phyloP scores from a whole-genome alignment of 2,888 invertebrate species.

The Hydriomena furcata region DNA sequence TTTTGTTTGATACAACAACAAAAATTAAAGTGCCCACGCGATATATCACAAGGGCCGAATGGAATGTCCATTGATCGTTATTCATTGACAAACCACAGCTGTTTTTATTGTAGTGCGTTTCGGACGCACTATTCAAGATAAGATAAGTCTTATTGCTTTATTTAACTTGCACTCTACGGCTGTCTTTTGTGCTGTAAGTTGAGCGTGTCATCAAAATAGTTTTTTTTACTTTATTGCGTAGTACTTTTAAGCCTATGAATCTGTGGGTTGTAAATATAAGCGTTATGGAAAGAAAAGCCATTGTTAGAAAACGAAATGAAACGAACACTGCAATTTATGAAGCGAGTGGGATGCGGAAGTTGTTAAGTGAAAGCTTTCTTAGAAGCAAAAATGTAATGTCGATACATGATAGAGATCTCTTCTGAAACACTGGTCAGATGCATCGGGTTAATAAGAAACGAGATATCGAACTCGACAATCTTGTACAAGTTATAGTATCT shows the following conservation, averaged over 20 bases:
- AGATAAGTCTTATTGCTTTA: conserved; percentile 39
- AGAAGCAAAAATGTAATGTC: conserved; percentile 15
- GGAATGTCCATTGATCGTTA: conserved; percentile 49
- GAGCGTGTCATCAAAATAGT: conserved; percentile 6
- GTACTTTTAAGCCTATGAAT: not conserved
- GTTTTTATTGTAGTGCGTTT: conserved; percentile 40
- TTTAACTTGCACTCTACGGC: conserved; percentile 27
- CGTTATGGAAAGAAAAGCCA: not conserved
- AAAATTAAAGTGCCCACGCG: conserved; percentile 41
- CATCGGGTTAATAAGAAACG: conserved; percentile 31
- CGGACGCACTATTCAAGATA: conserved; percentile 36
- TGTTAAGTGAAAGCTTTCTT: conserved; percentile 37
- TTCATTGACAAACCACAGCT: conserved; percentile 56
- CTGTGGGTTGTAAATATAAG: not conserved
- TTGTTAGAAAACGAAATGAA: conserved; percentile 13
- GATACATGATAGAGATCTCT: conserved; percentile 16
- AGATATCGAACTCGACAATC: conserved; percentile 19
- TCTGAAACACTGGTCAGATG: conserved; percentile 20
- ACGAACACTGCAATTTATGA: conserved; percentile 30
- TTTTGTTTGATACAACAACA: conserved; percentile 26
- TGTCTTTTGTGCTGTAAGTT: conserved; percentile 20
- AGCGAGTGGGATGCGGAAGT: conserved; percentile 43
- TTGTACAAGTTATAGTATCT: conserved; percentile 33
- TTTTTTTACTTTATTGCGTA: conserved; percentile 3
- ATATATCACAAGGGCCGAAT: conserved; percentile 42